Evolutionary conservation across 2,113 vertebrate species (phyloP).

Genomic region (Passer domesticus): DNA sequence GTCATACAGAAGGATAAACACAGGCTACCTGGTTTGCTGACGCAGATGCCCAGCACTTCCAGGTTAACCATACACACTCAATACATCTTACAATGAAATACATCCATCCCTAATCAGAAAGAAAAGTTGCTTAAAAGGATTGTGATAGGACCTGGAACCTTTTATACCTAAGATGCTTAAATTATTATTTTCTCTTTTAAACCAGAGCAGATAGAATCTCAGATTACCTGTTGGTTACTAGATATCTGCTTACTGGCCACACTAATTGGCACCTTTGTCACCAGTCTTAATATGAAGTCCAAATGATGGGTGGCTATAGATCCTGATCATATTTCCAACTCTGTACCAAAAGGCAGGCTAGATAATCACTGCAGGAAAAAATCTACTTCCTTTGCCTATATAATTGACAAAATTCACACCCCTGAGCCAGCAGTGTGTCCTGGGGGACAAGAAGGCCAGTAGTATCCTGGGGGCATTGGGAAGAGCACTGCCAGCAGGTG

Average conservation of each 20-base stretch:
- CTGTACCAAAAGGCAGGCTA: neutral
- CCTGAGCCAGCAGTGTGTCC: neutral
- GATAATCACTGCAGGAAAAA: neutral
- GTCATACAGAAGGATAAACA: neutral
- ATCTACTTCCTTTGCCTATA: neutral
- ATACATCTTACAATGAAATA: neutral
- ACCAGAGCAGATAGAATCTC: neutral
- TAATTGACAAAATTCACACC: neutral
- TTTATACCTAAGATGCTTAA: neutral
- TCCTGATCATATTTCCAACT: neutral
- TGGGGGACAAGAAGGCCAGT: neutral
- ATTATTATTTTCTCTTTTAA: neutral
- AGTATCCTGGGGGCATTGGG: fast-evolving
- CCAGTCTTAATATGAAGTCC: neutral
- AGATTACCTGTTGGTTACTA: neutral
- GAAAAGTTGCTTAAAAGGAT: neutral
- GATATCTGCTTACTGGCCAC: neutral
- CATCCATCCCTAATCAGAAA: neutral
- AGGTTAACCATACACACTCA: neutral
- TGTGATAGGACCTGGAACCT: neutral
- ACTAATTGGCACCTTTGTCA: neutral
- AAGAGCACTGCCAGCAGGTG: neutral
- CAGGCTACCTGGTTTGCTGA: neutral
- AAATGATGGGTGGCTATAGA: neutral
- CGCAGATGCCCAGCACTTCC: neutral